A percentile compares a stretch with the other conserved stretches of the same genome.
Conservation (phyloP, 2,888 invertebrate genomes). For the Diloba caeruleocephala region DNA sequence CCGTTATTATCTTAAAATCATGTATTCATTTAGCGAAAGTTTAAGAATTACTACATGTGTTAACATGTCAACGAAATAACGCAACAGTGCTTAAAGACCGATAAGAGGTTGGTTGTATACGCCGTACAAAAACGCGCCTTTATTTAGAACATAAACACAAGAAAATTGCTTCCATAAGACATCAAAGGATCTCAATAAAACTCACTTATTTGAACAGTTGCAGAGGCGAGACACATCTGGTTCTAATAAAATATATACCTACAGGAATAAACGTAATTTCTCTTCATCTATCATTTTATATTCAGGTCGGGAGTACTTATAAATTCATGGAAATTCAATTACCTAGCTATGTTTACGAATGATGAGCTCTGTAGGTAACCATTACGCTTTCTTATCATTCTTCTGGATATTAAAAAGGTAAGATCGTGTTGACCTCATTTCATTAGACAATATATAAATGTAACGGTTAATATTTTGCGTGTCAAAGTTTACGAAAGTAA, state of each 20-base stretch:
- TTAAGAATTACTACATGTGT: too few species aligned
- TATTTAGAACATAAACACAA: slow-evolving; percentile 72
- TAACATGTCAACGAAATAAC: slow-evolving; percentile 33
- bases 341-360: slow-evolving; percentile 45
- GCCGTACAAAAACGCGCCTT: slow-evolving; percentile 50
- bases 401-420: slow-evolving; percentile 33
- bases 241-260: slow-evolving; percentile 72
- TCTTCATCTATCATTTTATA: slow-evolving; percentile 66
- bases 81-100: too few species aligned
- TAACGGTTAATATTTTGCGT: slow-evolving; percentile 5
- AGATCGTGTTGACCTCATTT: slow-evolving; percentile 3
- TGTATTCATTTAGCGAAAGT: too few species aligned
- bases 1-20: too few species aligned
- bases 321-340: slow-evolving; percentile 54
- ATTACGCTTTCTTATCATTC: slow-evolving; percentile 33
- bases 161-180: slow-evolving; percentile 76
- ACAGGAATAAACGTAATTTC: slow-evolving; percentile 71
- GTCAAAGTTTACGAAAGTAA: slow-evolving; percentile 4
- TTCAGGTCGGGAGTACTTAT: slow-evolving; percentile 50
- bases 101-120: slow-evolving; percentile 36
- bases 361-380: slow-evolving; percentile 25
- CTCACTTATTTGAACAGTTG: slow-evolving; percentile 76
- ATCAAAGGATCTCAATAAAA: slow-evolving; percentile 82
- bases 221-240: slow-evolving; percentile 74
- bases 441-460: too few species aligned